phyloP scores from a whole-genome alignment of 2,797 vertebrate species.

The Rhyacichthys aspro region DNA sequence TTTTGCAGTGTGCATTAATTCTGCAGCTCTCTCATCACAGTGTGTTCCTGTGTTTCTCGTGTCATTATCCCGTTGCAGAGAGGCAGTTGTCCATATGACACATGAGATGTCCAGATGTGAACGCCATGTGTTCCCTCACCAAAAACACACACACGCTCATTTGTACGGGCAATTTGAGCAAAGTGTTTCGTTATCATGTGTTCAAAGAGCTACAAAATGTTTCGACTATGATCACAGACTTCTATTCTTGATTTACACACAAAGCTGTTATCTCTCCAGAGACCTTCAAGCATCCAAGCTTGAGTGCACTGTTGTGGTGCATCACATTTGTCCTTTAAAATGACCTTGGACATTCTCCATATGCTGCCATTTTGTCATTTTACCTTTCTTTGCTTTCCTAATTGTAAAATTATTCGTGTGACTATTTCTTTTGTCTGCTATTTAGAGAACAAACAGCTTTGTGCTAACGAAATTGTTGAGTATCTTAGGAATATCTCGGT shows the following conservation, averaged over 20 bases:
- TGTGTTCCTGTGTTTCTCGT: constrained; percentile 3
- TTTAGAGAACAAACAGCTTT: constrained; percentile 23
- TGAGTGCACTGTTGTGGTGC: constrained; percentile 47
- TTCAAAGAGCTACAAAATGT: constrained; percentile 53
- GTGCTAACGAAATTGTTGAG: constrained; percentile 35
- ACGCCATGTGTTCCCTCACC: constrained; percentile 49
- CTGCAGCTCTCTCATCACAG: constrained; percentile 6
- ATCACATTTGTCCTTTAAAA: constrained; percentile 65
- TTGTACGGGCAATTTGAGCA: constrained; percentile 7
- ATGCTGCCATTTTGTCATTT: constrained; percentile 63
- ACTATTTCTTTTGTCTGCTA: constrained; percentile 21
- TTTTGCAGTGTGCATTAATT: constrained; percentile 50
- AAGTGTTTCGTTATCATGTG: constrained; percentile 61
- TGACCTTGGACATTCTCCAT: constrained; percentile 60
- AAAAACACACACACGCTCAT: constrained; percentile 60
- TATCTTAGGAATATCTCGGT: constrained; percentile 23
- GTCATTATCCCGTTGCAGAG: constrained; percentile 40
- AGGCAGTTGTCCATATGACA: constrained; percentile 59
- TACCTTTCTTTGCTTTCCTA: constrained; percentile 48
- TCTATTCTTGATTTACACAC: constrained; percentile 38
- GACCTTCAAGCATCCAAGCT: background rate
- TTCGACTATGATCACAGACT: constrained; percentile 45
- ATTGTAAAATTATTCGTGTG: constrained; percentile 45
- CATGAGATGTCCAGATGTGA: constrained; percentile 44
- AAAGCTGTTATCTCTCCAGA: background rate